Conservation (phyloP, 2,888 invertebrate species). For the Tenthredo notha region DNA sequence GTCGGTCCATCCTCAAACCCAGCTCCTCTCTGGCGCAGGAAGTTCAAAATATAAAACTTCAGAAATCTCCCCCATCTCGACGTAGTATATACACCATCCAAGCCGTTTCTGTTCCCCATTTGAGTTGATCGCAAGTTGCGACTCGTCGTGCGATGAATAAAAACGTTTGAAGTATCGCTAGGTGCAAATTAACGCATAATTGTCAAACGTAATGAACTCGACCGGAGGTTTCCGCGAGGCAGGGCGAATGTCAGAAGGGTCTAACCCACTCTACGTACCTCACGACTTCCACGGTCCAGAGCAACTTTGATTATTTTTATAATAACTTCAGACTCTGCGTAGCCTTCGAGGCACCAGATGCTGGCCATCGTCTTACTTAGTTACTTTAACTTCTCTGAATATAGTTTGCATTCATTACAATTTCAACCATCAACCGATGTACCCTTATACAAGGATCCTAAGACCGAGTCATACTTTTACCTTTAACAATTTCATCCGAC, state of each 20-base stretch:
- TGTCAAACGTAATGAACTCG: slow-evolving; percentile 78
- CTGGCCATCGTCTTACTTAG: slow-evolving; percentile 51
- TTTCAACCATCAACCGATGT: slow-evolving; percentile 41
- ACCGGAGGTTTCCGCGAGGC: slow-evolving; percentile 62
- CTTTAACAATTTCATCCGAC: background rate
- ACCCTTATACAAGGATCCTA: background rate
- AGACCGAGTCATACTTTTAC: background rate
- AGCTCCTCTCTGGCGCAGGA: slow-evolving; percentile 33
- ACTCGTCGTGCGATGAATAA: slow-evolving; percentile 77
- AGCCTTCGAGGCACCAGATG: slow-evolving; percentile 51
- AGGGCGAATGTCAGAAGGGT: slow-evolving; percentile 42
- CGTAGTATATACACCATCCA: slow-evolving; percentile 11
- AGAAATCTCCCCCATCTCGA: slow-evolving; percentile 62
- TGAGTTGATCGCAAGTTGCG: slow-evolving; percentile 66
- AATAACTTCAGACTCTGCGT: slow-evolving; percentile 70
- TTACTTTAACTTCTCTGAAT: slow-evolving; percentile 51
- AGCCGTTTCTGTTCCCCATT: slow-evolving; percentile 52
- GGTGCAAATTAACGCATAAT: slow-evolving; percentile 79
- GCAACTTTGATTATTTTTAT: slow-evolving; percentile 78
- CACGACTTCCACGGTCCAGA: slow-evolving; percentile 58
- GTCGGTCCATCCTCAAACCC: slow-evolving; percentile 42
- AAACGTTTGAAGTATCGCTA: slow-evolving; percentile 78
- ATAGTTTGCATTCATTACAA: slow-evolving; percentile 50
- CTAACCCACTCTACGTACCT: slow-evolving; percentile 39
- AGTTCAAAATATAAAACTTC: slow-evolving; percentile 68